These are phyloP conservation scores for Lethenteron reissneri DNA, from an alignment of 2,113 vertebrate species.

Conservation along the genomic window DNA sequence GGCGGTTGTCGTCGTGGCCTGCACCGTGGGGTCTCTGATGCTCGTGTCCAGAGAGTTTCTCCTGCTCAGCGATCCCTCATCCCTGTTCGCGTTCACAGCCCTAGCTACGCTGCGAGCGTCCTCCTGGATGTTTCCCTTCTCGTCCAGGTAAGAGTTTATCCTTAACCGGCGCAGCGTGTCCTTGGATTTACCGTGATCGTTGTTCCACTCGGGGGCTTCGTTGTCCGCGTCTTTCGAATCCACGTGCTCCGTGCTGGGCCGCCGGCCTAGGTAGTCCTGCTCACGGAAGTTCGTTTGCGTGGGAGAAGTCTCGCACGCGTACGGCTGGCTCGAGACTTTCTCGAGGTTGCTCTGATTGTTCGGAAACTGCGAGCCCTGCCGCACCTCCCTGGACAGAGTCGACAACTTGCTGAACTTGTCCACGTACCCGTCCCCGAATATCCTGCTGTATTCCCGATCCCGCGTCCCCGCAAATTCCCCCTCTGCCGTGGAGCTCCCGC, in stretches of 20 bases:
- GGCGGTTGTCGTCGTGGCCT: too few relatives aligned
- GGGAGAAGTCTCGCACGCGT: constrained; percentile 1
- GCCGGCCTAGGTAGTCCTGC: background rate
- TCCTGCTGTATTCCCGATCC: background rate
- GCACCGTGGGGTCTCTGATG: too few relatives aligned
- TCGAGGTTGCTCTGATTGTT: background rate
- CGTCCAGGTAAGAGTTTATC: background rate
- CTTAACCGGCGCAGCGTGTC: background rate
- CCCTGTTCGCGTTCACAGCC: background rate
- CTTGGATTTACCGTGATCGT: background rate
- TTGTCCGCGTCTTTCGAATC: background rate
- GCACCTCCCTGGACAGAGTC: constrained; percentile 1
- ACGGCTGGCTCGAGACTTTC: background rate
- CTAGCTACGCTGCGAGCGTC: background rate
- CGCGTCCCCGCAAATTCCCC: background rate
- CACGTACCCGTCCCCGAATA: background rate
- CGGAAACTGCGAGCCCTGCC: constrained; percentile 1
- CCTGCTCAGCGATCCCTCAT: background rate
- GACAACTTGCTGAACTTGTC: background rate
- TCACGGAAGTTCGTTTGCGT: constrained; percentile 6
- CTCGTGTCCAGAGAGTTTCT: too few relatives aligned
- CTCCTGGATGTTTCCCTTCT: background rate
- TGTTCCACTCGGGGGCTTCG: background rate
- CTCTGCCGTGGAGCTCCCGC: background rate
- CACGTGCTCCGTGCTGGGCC: background rate